phyloP scores from a whole-genome alignment of 2,797 vertebrate species.

The Sciurus vulgaris region DNA sequence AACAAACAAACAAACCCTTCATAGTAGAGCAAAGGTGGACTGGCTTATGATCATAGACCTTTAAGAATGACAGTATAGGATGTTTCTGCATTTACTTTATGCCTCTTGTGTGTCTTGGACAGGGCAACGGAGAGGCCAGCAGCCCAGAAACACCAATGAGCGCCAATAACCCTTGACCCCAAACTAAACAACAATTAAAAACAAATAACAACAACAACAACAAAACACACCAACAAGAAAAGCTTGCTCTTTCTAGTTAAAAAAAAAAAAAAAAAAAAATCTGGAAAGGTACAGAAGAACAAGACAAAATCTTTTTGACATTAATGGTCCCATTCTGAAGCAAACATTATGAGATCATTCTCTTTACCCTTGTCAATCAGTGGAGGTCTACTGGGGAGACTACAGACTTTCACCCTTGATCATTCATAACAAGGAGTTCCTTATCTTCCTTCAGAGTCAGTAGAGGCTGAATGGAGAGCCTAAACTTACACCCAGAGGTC shows the following conservation, averaged over 20 bases:
- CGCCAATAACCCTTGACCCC: neutral
- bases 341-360: neutral
- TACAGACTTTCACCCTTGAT: neutral
- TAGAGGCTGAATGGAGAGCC: neutral
- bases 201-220: neutral
- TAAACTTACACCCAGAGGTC: neutral
- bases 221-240: neutral
- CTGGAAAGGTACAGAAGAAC: neutral
- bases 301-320: conserved; percentile 25
- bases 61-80: neutral
- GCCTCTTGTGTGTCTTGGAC: neutral
- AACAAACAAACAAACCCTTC: neutral
- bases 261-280: neutral
- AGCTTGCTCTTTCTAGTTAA: neutral
- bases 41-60: neutral
- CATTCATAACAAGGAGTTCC: neutral
- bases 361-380: neutral
- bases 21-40: neutral
- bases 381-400: neutral
- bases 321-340: neutral
- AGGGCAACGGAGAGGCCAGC: neutral
- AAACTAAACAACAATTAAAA: conserved; percentile 18
- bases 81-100: neutral
- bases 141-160: conserved; percentile 2
- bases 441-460: neutral